Base-by-base conservation (phyloP, 2,797 vertebrate genomes). In the Melanotaenia maccullochi region DNA sequence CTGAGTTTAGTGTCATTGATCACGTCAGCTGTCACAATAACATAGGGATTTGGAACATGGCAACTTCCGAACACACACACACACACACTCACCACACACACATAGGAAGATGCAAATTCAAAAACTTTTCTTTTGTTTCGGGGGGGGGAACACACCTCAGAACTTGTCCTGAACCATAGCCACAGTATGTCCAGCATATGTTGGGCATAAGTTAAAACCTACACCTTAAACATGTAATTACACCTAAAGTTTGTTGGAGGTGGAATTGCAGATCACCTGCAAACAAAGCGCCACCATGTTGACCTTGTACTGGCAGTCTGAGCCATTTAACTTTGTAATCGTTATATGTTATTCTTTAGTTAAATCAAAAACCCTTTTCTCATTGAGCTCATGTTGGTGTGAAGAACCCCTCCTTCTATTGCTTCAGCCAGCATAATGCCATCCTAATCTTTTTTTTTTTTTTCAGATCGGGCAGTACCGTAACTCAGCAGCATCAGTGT, bases 1-100 rank as follows among this genome's bases (percentile, higher is more conserved):
- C 73, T 68, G 71, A 82, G 64, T 78, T 87, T 78, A 52, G 58
- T 71, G 69, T 85, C 82, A 87, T 68, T 75, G 52, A 77, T 82
- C 74, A 81, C 61, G 82, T 81, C 83, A 85, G 28, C 58, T 83
- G 80, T 83, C 78, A 69, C 66, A 78, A 73, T 71, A 71, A 74
- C 71, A 70, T 56, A 5, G 44, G 74, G 81, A 87, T 86, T 84
- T 87, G 82, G 68, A 76, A 70, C 64, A 65, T 28, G 36, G 71
- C 67, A 76, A 60, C 58, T 81, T 78, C 65, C 66, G 54, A n/a
- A n/a, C 28, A 30, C 28, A 66, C 60, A 83, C 57, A 30, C 28
- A 30, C 25, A 65, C 64, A n/a, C 38, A 25, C 9, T 33, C 32
- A 33, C n/a, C 20, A 63, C n/a, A 30, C 18, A 42, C 40, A 42